Conservation (phyloP, 2,113 vertebrate species). For the Callionymus lyra region DNA sequence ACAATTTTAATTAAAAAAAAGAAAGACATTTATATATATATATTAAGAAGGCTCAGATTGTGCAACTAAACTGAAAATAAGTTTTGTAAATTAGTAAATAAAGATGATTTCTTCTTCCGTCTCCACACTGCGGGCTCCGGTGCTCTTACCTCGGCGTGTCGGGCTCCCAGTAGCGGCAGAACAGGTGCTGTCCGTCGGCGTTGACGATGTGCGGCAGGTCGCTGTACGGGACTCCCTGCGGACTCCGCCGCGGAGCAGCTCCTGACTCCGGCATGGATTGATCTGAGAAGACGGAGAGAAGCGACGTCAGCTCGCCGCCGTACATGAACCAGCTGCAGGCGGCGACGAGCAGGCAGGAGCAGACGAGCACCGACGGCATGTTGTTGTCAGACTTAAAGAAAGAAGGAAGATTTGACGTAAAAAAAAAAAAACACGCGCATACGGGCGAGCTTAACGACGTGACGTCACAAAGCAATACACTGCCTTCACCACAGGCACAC, state of each 20-base stretch:
- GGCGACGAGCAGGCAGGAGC: conserved; percentile 53
- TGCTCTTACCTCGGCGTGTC: conserved; percentile 76
- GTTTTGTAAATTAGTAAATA: too few relatives aligned
- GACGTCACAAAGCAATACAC: conserved; percentile 47
- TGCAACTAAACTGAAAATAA: too few relatives aligned
- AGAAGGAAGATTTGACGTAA: neutral
- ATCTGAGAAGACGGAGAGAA: conserved; percentile 50
- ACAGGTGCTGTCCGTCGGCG: conserved; percentile 83
- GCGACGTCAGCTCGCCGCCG: conserved; percentile 39
- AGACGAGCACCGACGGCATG: conserved; percentile 11
- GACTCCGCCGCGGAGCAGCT: conserved; percentile 69
- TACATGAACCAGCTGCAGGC: conserved; percentile 48
- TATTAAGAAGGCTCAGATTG: too few relatives aligned
- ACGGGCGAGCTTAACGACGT: conserved; percentile 2
- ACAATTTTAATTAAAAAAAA: too few relatives aligned
- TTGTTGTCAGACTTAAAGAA: neutral
- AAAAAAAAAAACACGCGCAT: neutral
- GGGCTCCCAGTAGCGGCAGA: conserved; percentile 95
- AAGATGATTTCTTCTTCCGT: neutral
- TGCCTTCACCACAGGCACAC: neutral
- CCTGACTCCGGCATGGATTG: conserved; percentile 79
- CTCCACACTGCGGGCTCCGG: too few relatives aligned
- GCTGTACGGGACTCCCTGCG: conserved; percentile 75
- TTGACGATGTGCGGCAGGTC: conserved; percentile 84
- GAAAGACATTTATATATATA: too few relatives aligned